Evolutionary conservation across 92 coral and sea anemone genomes (phyloP).

Genomic region (Porites lobata): DNA sequence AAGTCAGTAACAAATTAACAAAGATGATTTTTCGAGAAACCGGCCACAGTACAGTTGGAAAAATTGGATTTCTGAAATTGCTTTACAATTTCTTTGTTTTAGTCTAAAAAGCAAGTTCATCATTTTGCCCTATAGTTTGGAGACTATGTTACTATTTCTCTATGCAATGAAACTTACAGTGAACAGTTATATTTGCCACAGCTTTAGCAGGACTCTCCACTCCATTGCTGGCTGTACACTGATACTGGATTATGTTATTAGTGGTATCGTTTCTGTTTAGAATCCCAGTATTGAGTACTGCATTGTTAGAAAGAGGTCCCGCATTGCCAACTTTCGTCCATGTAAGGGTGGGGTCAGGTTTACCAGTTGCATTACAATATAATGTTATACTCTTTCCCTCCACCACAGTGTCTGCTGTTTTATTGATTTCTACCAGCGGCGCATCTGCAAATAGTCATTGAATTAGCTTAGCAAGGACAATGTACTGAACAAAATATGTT

Average conservation of each 20-base stretch:
- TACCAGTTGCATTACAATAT: conserved; percentile 19
- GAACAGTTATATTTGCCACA: not conserved
- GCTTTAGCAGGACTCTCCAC: conserved; percentile 17
- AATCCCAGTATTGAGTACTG: not conserved
- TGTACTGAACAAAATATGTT: not conserved
- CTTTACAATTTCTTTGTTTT: too few species aligned
- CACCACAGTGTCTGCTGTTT: not conserved
- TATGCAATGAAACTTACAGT: conserved; percentile 6
- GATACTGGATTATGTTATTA: conserved; percentile 28
- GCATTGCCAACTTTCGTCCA: conserved; percentile 19
- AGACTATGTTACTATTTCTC: too few species aligned
- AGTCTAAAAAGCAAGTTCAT: too few species aligned
- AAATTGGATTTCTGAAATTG: too few species aligned
- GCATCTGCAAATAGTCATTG: not conserved
- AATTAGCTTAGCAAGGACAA: not conserved
- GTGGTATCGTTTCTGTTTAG: conserved; percentile 21
- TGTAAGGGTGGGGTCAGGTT: conserved; percentile 8
- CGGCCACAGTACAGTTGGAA: too few species aligned
- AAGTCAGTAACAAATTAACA: too few species aligned
- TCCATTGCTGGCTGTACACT: conserved; percentile 34
- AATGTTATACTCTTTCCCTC: conserved; percentile 8
- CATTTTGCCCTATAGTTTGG: too few species aligned
- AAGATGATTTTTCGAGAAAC: too few species aligned
- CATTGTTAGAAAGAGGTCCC: not conserved
- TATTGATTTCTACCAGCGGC: not conserved